Conservation (phyloP, 2,888 invertebrate genomes). For the Lasioglossum leucozonium region DNA sequence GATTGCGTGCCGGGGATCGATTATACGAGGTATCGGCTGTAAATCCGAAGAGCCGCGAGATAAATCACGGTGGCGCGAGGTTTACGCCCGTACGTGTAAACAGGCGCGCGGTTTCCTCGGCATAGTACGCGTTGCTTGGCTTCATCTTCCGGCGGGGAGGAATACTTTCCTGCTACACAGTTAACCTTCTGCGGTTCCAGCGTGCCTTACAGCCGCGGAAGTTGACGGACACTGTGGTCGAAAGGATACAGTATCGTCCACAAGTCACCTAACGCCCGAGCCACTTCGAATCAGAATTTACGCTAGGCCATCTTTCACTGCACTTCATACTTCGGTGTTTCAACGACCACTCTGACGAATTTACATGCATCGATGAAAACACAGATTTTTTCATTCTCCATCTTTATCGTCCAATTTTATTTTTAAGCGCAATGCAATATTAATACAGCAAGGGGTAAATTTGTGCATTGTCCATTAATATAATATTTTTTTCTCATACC, state of each 20-base stretch:
- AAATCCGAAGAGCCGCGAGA: constrained; percentile 33
- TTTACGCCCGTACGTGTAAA: constrained; percentile 46
- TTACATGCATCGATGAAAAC: too few species aligned
- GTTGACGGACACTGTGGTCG: constrained; percentile 16
- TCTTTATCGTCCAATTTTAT: too few species aligned
- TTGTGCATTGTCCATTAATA: too few species aligned
- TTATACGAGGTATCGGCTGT: constrained; percentile 49
- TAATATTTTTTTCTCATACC: too few species aligned
- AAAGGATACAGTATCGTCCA: not conserved
- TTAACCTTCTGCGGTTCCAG: constrained; percentile 30
- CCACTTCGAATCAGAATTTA: not conserved
- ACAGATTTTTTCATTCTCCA: too few species aligned
- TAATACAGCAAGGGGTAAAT: too few species aligned
- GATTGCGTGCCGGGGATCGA: constrained; percentile 50
- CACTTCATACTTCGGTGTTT: not conserved
- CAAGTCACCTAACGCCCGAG: not conserved
- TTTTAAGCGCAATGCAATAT: too few species aligned
- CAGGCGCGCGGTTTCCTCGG: constrained; percentile 28
- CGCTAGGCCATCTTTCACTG: not conserved
- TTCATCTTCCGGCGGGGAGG: constrained; percentile 23
- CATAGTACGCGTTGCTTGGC: not conserved
- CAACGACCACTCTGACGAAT: too few species aligned
- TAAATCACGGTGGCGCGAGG: constrained; percentile 44
- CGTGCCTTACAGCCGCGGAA: not conserved
- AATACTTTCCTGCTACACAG: constrained; percentile 15